These are phyloP conservation scores for Orthonevra nobilis DNA, from an alignment of 2,888 invertebrate genomes.

Conservation along the genomic window DNA sequence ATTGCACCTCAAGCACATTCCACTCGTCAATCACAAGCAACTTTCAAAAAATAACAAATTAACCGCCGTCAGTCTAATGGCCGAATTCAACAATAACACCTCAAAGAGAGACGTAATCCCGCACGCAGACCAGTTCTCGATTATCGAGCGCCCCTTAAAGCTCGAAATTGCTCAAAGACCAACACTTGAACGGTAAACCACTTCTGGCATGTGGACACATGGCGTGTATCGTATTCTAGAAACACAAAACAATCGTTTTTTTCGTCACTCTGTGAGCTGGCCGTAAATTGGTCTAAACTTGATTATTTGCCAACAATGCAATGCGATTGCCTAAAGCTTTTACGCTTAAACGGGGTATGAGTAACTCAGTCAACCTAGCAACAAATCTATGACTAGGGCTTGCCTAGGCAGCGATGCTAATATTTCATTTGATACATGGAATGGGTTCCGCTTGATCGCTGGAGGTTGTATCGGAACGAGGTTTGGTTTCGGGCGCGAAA, in stretches of 20 bases:
- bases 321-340: slow-evolving; percentile 29
- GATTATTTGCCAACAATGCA: slow-evolving; percentile 42
- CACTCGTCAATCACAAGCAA: slow-evolving; percentile 32
- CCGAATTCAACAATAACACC: slow-evolving; percentile 57
- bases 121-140: slow-evolving; percentile 38
- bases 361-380: slow-evolving; percentile 38
- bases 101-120: slow-evolving; percentile 40
- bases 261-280: too few species aligned
- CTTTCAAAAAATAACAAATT: slow-evolving; percentile 8
- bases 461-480: slow-evolving; percentile 40
- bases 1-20: slow-evolving; percentile 50
- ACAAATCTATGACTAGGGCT: slow-evolving; percentile 39
- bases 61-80: slow-evolving; percentile 34
- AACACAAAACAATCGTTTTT: slow-evolving; percentile 30
- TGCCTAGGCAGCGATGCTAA: slow-evolving; percentile 54
- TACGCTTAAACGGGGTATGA: too few species aligned
- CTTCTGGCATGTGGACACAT: slow-evolving; percentile 14
- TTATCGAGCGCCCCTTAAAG: background rate
- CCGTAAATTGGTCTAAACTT: slow-evolving; percentile 26
- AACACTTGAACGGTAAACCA: slow-evolving; percentile 11
- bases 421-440: slow-evolving; percentile 52
- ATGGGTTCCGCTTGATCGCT: slow-evolving; percentile 61
- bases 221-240: slow-evolving; percentile 6
- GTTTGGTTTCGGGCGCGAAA: slow-evolving; percentile 53
- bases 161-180: slow-evolving; percentile 45